A percentile compares a stretch with the other conserved stretches of the same genome.
phyloP scores from a whole-genome alignment of 2,888 invertebrate species.

The Gonocerus acuteangulatus region DNA sequence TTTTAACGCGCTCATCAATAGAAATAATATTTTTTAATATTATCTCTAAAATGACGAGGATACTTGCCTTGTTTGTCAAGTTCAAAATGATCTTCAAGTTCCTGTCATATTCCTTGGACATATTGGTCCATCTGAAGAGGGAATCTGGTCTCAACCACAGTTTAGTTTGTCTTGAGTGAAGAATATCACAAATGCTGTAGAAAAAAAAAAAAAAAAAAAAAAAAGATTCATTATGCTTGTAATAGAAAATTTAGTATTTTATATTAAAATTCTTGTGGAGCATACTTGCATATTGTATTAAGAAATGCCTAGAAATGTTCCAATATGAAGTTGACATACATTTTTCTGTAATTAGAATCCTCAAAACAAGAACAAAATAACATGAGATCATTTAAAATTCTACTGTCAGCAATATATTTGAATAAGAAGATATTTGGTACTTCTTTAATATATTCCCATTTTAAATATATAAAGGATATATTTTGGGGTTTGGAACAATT shows the following conservation, averaged over 20 bases:
- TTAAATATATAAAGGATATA: no score
- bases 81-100: slow-evolving; percentile 29
- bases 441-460: no score
- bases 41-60: no score
- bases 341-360: no score
- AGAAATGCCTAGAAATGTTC: background rate
- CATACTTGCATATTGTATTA: background rate
- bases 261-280: background rate
- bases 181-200: slow-evolving; percentile 68
- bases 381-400: no score
- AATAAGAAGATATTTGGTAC: no score
- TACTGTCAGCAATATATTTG: no score
- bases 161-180: slow-evolving; percentile 72
- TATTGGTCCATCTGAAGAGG: slow-evolving; percentile 48
- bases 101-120: slow-evolving; percentile 29
- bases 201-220: slow-evolving; percentile 9
- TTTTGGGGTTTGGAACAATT: no score
- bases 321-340: background rate
- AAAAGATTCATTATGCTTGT: background rate
- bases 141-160: slow-evolving; percentile 69
- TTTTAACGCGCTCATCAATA: no score
- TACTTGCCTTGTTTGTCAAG: slow-evolving; percentile 61
- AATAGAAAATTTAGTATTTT: background rate
- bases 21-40: no score
- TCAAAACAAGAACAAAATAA: no score